phyloP scores from a whole-genome alignment of 1,140 invertebrate species.

The Penaeus chinensis region DNA sequence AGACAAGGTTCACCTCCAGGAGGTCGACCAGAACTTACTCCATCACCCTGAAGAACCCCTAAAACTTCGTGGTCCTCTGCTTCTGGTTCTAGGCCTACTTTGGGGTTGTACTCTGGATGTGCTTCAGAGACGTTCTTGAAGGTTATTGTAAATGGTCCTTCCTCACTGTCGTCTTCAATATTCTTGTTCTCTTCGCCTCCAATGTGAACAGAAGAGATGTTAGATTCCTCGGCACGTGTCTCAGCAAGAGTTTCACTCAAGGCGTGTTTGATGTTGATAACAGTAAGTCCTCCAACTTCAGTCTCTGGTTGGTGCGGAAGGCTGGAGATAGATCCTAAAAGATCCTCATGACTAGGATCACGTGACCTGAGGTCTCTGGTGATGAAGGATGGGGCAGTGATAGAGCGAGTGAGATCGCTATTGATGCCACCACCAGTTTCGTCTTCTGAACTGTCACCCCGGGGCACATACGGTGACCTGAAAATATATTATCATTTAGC shows the following conservation, averaged over 20 bases:
- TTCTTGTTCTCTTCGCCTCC: conserved; percentile 27
- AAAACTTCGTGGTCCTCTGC: conserved; percentile 55
- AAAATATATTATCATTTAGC: conserved; percentile 41
- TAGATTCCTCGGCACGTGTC: conserved; percentile 40
- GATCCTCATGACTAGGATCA: conserved; percentile 63
- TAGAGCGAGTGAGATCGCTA: conserved; percentile 42
- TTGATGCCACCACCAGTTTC: conserved; percentile 25
- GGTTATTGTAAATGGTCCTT: conserved; percentile 62
- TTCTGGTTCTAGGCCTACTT: conserved; percentile 38
- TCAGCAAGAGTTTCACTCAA: conserved; percentile 43
- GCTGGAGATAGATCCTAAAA: conserved; percentile 28
- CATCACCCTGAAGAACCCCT: conserved; percentile 46
- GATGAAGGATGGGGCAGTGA: conserved; percentile 55
- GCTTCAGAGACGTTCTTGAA: conserved; percentile 62
- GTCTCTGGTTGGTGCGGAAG: conserved; percentile 16
- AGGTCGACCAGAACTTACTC: conserved; percentile 57
- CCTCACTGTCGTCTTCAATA: conserved; percentile 50
- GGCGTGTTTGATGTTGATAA: conserved; percentile 53
- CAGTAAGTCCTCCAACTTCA: conserved; percentile 27
- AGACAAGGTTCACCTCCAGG: conserved; percentile 46
- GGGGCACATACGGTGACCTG: conserved; percentile 65
- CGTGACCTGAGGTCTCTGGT: conserved; percentile 51
- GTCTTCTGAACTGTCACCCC: conserved; percentile 61
- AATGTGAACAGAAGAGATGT: conserved; percentile 38
- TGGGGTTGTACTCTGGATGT: conserved; percentile 27